Conservation (phyloP, 2,888 invertebrate species). For the Sepiola atlantica region DNA sequence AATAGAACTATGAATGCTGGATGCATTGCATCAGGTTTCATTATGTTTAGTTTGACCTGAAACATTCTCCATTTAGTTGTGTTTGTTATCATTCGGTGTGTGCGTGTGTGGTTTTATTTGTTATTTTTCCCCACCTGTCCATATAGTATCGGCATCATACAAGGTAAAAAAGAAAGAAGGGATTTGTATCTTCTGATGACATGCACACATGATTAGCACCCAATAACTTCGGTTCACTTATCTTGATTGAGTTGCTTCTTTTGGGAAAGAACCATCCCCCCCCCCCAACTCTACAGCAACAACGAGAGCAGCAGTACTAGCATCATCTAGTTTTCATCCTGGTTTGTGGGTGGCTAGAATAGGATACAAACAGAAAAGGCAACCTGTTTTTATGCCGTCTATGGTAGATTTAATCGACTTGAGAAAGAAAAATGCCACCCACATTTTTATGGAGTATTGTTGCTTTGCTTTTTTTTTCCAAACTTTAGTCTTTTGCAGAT, state of each 20-base stretch:
- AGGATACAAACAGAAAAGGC: conserved; percentile 32
- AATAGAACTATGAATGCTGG: not conserved
- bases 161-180: too few species aligned
- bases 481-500: not conserved
- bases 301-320: not conserved
- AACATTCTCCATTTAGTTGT: not conserved
- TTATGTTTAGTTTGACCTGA: not conserved
- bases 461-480: not conserved
- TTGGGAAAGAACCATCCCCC: not conserved
- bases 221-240: not conserved
- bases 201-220: not conserved
- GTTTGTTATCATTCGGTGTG: not conserved
- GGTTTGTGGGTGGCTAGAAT: conserved; percentile 2
- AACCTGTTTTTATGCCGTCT: not conserved
- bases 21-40: not conserved
- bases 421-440: not conserved
- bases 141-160: too few species aligned
- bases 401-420: not conserved
- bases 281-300: not conserved
- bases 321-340: not conserved
- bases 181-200: not conserved
- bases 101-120: too few species aligned
- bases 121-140: not conserved
- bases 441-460: not conserved
- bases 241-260: not conserved